Conservation (phyloP, 37 sponge, comb jelly and placozoan genomes). For the Eunapius fragilis region DNA sequence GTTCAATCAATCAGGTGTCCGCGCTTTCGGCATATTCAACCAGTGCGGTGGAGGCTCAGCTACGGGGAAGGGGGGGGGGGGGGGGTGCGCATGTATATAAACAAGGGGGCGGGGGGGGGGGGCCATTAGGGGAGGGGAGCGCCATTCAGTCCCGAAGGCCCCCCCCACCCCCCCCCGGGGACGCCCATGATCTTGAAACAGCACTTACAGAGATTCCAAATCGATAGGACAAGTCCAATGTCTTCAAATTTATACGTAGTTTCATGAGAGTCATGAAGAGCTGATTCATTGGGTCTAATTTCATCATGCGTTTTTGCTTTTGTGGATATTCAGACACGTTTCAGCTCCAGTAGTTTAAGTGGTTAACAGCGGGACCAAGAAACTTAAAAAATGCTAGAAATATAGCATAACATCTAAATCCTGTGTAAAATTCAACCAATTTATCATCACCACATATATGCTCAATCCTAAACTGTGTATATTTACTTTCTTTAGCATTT, state of each 20-base stretch:
- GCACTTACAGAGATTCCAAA: slow-evolving; percentile 32
- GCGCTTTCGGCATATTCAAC: too few species aligned
- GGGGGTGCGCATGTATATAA: too few species aligned
- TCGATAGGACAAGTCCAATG: slow-evolving; percentile 24
- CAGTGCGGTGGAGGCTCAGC: too few species aligned
- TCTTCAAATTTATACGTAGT: slow-evolving; percentile 21
- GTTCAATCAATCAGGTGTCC: too few species aligned
- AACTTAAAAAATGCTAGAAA: slow-evolving; percentile 51
- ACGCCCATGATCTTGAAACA: too few species aligned
- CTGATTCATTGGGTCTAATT: slow-evolving; percentile 42
- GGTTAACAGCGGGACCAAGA: slow-evolving; percentile 42
- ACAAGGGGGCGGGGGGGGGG: too few species aligned
- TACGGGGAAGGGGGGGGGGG: too few species aligned
- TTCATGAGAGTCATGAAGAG: slow-evolving; percentile 31
- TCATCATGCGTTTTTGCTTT: not conserved
- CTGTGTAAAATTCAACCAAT: slow-evolving; percentile 37
- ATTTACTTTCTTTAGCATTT: too few species aligned
- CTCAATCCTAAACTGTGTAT: slow-evolving; percentile 22
- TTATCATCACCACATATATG: slow-evolving; percentile 22
- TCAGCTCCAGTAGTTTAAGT: slow-evolving; percentile 50
- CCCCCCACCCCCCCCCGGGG: too few species aligned
- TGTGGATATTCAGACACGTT: not conserved
- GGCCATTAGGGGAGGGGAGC: too few species aligned
- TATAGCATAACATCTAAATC: slow-evolving; percentile 39
- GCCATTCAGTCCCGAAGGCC: too few species aligned